These are phyloP conservation scores for Conus betulinus DNA, from an alignment of 1,140 invertebrate species.

Conservation along the genomic window DNA sequence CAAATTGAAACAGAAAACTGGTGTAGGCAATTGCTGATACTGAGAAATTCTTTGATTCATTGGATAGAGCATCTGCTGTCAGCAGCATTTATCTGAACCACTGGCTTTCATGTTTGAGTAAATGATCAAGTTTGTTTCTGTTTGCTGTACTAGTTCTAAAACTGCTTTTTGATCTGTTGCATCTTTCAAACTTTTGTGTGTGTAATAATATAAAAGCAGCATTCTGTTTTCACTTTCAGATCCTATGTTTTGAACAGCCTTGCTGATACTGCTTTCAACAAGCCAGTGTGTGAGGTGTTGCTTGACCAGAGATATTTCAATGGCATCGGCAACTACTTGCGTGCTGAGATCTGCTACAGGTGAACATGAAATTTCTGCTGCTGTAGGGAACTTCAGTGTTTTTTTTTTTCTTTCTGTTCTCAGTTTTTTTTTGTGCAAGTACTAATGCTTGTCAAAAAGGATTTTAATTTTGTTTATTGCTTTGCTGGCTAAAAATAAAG, in stretches of 20 bases:
- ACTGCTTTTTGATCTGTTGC: background rate
- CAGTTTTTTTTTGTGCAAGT: background rate
- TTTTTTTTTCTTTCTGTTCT: background rate
- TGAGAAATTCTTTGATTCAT: too few species aligned
- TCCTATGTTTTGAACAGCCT: slow-evolving; percentile 68
- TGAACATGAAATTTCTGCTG: slow-evolving; percentile 6
- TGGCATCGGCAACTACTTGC: slow-evolving; percentile 75
- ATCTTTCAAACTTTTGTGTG: background rate
- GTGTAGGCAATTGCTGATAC: too few species aligned
- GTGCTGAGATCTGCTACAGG: slow-evolving; percentile 72
- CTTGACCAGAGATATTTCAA: slow-evolving; percentile 75
- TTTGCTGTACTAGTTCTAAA: background rate
- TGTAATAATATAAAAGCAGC: background rate
- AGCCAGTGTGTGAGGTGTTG: slow-evolving; percentile 74
- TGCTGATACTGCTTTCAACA: slow-evolving; percentile 65
- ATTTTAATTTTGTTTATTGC: background rate
- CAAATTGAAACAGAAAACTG: too few species aligned
- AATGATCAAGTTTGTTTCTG: background rate
- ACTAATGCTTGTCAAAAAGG: background rate
- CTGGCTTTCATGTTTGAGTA: too few species aligned
- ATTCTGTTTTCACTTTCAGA: slow-evolving; percentile 49
- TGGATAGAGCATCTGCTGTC: too few species aligned
- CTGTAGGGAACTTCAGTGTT: background rate
- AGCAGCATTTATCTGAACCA: too few species aligned
- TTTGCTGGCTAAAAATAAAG: background rate